phyloP scores from a whole-genome alignment of 2,113 vertebrate species.

The Cygnus atratus region DNA sequence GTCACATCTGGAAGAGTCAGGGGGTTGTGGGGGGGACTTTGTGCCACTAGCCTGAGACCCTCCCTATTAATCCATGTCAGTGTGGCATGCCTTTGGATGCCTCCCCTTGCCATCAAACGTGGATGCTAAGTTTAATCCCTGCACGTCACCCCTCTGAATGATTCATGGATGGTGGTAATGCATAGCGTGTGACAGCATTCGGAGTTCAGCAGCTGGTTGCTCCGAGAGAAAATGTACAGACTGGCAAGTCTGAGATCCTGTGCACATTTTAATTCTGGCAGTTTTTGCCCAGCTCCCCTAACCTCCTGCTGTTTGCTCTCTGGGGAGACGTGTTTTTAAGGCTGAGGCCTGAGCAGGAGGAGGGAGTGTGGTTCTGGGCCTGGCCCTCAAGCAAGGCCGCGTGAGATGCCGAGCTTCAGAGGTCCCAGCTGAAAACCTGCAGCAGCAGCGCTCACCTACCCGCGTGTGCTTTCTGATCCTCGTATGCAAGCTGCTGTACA shows the following conservation, averaged over 20 bases:
- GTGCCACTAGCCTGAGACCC: neutral
- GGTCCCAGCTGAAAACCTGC: neutral
- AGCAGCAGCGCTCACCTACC: neutral
- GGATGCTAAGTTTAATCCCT: neutral
- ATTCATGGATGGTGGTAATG: neutral
- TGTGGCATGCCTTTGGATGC: neutral
- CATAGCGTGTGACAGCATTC: neutral
- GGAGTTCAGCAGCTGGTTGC: neutral
- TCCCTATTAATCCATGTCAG: neutral
- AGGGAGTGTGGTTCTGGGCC: neutral
- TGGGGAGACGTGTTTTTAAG: neutral
- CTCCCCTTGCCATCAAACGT: neutral
- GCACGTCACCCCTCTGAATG: neutral
- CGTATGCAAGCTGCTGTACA: neutral
- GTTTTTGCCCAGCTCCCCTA: neutral
- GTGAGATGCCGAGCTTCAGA: neutral
- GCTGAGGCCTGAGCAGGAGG: neutral
- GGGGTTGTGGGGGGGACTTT: neutral
- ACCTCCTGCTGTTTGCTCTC: neutral
- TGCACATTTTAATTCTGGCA: neutral
- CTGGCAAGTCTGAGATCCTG: neutral
- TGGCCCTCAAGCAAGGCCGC: rapidly evolving
- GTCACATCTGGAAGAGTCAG: neutral
- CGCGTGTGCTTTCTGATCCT: neutral
- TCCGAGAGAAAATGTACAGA: neutral